These are phyloP conservation scores for Cybosia mesomella DNA, from an alignment of 2,888 invertebrate genomes.

Conservation along the genomic window DNA sequence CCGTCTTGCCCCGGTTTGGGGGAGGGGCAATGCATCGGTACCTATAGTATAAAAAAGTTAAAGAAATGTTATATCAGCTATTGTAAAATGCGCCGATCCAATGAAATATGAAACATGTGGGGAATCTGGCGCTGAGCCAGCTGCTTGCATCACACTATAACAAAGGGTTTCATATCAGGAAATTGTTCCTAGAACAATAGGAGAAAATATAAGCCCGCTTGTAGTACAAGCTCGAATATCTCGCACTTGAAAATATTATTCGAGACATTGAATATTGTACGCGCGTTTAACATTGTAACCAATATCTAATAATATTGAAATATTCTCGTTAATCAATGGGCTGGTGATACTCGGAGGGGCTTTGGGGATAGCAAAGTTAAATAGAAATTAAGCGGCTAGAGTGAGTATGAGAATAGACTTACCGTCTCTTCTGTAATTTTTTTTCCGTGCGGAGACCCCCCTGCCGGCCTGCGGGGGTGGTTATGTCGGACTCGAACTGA, in stretches of 20 bases:
- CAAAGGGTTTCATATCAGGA: conserved; percentile 82
- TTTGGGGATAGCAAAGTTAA: not conserved
- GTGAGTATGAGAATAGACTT: not conserved
- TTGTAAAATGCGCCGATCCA: conserved; percentile 78
- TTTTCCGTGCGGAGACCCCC: too few species aligned
- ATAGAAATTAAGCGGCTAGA: not conserved
- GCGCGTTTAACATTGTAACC: conserved; percentile 12
- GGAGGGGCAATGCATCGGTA: conserved; percentile 36
- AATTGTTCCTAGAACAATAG: conserved; percentile 81
- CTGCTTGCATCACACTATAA: conserved; percentile 79
- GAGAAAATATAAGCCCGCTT: conserved; percentile 71
- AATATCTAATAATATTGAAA: conserved; percentile 19
- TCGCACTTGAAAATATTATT: conserved; percentile 55
- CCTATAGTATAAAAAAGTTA: conserved; percentile 44
- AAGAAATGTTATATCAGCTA: conserved; percentile 66
- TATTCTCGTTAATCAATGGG: not conserved
- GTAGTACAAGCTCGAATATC: conserved; percentile 57
- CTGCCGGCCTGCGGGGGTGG: too few species aligned
- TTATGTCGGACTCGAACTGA: too few species aligned
- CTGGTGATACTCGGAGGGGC: not conserved
- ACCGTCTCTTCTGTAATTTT: not conserved
- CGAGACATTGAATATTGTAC: conserved; percentile 41
- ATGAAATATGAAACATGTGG: conserved; percentile 83
- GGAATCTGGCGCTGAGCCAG: conserved; percentile 77
- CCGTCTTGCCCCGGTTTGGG: too few species aligned